A percentile compares a stretch with the other conserved stretches of the same genome.
phyloP scores from a whole-genome alignment of 2,113 vertebrate genomes.

The Scophthalmus maximus region DNA sequence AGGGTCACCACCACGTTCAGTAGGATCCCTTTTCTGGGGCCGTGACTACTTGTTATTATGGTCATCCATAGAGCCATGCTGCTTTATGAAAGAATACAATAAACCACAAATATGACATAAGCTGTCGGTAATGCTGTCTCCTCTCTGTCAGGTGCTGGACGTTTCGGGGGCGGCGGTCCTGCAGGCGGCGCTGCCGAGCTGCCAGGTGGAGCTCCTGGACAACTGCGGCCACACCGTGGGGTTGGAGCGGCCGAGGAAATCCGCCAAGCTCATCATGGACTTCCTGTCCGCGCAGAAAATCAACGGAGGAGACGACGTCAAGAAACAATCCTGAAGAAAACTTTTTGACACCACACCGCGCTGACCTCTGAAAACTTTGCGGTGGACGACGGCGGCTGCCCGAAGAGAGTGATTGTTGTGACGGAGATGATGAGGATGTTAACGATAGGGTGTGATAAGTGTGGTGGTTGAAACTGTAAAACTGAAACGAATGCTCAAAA shows the following conservation, averaged over 20 bases:
- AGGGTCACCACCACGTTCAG: no score
- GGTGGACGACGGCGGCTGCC: not conserved
- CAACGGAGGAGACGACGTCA: slow-evolving; percentile 62
- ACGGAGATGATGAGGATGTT: not conserved
- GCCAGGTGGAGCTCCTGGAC: slow-evolving; percentile 90
- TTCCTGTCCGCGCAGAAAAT: slow-evolving; percentile 79
- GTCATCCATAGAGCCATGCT: not conserved
- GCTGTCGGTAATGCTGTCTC: not conserved
- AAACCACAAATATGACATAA: not conserved
- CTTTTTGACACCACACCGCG: not conserved
- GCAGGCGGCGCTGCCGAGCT: slow-evolving; percentile 79
- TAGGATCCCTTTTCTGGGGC: no score
- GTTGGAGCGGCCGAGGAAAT: slow-evolving; percentile 91
- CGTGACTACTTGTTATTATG: no score
- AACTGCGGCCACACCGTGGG: slow-evolving; percentile 92
- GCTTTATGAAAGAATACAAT: not conserved
- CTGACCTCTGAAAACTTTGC: not conserved
- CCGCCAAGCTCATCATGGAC: slow-evolving; percentile 88
- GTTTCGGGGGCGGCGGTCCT: slow-evolving; percentile 89
- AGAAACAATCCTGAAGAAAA: slow-evolving; percentile 83
- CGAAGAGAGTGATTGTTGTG: not conserved
- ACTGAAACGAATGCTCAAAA: not conserved
- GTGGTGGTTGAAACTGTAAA: not conserved
- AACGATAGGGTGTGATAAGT: not conserved
- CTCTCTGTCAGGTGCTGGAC: slow-evolving; percentile 87